Evolutionary conservation across 1,140 invertebrate genomes (phyloP).

Genomic region (Sitobion miscanthi): DNA sequence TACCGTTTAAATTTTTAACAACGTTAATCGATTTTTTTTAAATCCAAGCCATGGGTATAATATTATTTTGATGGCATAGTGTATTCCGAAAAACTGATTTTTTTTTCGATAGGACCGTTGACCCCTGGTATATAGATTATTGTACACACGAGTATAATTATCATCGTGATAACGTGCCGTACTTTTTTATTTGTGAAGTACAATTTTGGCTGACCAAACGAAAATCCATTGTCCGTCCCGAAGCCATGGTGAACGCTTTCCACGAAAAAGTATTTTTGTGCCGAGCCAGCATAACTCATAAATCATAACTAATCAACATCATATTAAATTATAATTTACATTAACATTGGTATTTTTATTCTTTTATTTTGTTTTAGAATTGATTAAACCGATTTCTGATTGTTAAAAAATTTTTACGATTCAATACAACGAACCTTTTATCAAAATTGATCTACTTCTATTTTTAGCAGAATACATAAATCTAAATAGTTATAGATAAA

Average conservation of each 20-base stretch:
- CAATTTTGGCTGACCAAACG: background rate
- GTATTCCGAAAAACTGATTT: background rate
- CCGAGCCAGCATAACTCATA: background rate
- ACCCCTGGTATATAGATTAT: background rate
- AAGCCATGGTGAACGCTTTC: background rate
- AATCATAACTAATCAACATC: conserved; percentile 8
- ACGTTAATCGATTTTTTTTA: background rate
- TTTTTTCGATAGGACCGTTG: background rate
- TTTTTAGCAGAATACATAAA: background rate
- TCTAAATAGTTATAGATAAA: background rate
- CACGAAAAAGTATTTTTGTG: background rate
- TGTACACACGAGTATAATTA: background rate
- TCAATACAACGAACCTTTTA: background rate
- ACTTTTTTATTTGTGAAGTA: conserved; percentile 17
- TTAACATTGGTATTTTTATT: background rate
- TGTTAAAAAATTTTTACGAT: background rate
- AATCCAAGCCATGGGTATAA: background rate
- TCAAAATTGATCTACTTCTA: background rate
- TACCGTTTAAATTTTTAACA: background rate
- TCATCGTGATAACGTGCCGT: background rate
- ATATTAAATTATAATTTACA: background rate
- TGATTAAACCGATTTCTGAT: background rate
- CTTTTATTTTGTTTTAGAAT: background rate
- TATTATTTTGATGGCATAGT: background rate
- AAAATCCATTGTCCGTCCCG: background rate